Base-by-base conservation (phyloP, 2,797 vertebrate genomes). In the Jordanella pulchra region DNA sequence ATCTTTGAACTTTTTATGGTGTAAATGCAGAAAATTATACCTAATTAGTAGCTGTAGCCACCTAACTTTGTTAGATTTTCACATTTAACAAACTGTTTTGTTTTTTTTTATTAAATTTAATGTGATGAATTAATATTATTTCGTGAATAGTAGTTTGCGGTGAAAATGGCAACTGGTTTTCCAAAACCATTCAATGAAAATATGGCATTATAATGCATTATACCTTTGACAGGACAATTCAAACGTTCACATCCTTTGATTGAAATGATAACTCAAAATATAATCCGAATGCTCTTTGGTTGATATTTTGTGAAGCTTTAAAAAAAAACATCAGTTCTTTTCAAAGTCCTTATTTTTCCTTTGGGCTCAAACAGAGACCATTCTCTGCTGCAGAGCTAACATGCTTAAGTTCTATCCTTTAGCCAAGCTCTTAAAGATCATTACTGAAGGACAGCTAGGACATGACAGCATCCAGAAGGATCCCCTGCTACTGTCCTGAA, bases 331-430 rank as follows among this genome's bases (percentile, higher is more conserved):
- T 7, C 7, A 23, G 10, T 25, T 25, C 25, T 63, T 61, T 30
- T 61, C 6, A 0, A 44, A 63, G 60, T 63, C 47, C 1, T 13
- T n/a, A 14, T 35, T 51, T 64, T 25, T 32, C 64, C 45, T 48
- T 28, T 32, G 65, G 48, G 48, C 30, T 51, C 18, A 15, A 32
- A 51, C 60, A 15, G 47, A 82, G 71, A 69, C 72, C 72, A 65
- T 65, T 56, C 77, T 83, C 79, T 84, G 84, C 66, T 77, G 73
- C 61, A 48, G 47, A 69, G 65, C 78, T 85, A 64, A 80, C 71
- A 69, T 53, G 80, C 67, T 80, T 77, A 81, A 77, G 71, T 60
- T 77, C 56, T 69, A 69, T 78, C 79, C 85, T 83, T 47, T 63
- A 65, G 77, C 69, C 45, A 6, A 74, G 77, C 63, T 77, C 70